phyloP scores from a whole-genome alignment of 2,888 invertebrate species.

The Drosophila colorata region DNA sequence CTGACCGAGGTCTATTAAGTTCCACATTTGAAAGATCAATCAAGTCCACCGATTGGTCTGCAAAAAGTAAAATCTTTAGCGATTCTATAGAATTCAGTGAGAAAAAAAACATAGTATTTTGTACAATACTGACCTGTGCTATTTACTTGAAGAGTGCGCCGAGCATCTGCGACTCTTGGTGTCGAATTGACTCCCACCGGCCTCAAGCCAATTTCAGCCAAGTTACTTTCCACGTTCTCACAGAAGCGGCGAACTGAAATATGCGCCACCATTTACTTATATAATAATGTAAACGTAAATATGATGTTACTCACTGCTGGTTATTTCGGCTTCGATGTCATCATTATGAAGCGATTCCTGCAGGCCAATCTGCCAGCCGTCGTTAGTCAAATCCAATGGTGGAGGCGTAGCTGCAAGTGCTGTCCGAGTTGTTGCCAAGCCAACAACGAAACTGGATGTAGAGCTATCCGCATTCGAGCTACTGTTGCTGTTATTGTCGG shows the following conservation, averaged over 20 bases:
- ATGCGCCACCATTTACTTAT: neutral
- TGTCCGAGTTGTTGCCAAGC: neutral
- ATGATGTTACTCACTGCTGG: constrained; percentile 7
- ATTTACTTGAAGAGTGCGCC: neutral
- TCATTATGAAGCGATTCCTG: neutral
- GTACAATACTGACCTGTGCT: constrained; percentile 17
- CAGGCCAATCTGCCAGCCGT: neutral
- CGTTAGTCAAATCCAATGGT: neutral
- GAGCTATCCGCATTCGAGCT: neutral
- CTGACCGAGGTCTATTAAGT: neutral
- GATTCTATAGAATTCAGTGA: neutral
- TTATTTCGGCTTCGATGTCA: neutral
- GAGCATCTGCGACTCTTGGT: constrained; percentile 8
- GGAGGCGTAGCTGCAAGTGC: rapidly evolving
- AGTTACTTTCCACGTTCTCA: constrained; percentile 23
- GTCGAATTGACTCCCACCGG: constrained; percentile 16
- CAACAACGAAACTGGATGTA: too few species aligned
- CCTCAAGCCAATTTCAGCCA: constrained; percentile 20
- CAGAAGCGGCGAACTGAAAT: constrained; percentile 41
- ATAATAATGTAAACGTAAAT: neutral
- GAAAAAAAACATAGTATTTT: neutral
- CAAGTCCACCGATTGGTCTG: constrained; percentile 13
- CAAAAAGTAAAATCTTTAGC: neutral
- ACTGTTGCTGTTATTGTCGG: neutral
- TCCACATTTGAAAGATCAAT: constrained; percentile 30